Evolutionary conservation across 2,113 vertebrate species (phyloP).

Genomic region (Corythoichthys haematopterus): DNA sequence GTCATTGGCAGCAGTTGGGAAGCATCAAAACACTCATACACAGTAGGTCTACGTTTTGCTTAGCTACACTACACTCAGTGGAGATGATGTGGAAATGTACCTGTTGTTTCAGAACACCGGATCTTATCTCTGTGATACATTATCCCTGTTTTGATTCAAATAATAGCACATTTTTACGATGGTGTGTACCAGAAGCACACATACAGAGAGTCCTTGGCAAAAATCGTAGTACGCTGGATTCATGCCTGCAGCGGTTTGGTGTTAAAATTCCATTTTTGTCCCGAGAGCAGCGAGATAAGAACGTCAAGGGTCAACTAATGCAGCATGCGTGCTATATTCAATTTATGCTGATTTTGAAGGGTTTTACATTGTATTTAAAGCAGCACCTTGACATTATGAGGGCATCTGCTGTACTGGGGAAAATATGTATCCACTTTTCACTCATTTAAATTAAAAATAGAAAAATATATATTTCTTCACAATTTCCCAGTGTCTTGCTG

Average conservation of each 20-base stretch:
- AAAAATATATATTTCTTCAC: too few species aligned
- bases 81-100: background rate
- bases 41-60: background rate
- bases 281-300: background rate
- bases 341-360: background rate
- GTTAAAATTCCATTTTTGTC: background rate
- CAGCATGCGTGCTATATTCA: background rate
- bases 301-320: background rate
- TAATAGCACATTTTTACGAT: background rate
- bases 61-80: background rate
- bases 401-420: too few species aligned
- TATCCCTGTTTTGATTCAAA: background rate
- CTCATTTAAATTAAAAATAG: too few species aligned
- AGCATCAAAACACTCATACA: background rate
- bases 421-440: too few species aligned
- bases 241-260: background rate
- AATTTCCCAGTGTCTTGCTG: too few species aligned
- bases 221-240: background rate
- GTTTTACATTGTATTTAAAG: background rate
- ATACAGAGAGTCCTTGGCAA: background rate
- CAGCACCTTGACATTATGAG: background rate
- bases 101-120: background rate
- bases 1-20: background rate
- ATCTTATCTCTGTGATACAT: background rate
- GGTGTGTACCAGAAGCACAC: background rate